Evolutionary conservation across 2,113 vertebrate species (phyloP).

Genomic region (Anser cygnoides): DNA sequence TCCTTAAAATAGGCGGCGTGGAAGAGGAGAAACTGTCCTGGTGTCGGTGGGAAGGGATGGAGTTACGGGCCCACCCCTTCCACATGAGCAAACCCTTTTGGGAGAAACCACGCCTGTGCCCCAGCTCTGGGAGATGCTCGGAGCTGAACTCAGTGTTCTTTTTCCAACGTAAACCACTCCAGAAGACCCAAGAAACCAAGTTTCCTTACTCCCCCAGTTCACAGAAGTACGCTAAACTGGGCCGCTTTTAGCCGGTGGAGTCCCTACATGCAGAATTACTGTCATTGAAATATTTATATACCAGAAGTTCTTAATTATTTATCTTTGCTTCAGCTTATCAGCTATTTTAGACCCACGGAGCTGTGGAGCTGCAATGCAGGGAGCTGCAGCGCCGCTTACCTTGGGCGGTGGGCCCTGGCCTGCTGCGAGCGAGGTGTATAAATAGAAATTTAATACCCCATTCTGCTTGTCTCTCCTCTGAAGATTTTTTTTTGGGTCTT

Average conservation of each 20-base stretch:
- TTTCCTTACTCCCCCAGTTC: neutral
- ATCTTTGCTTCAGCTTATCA: neutral
- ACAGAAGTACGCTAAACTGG: neutral
- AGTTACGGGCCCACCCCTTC: neutral
- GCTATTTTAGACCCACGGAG: neutral
- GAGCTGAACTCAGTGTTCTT: rapidly evolving
- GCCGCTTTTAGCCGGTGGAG: neutral
- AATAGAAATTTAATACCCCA: neutral
- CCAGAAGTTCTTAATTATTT: neutral
- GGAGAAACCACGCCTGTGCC: neutral
- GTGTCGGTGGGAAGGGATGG: neutral
- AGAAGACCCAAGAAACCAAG: neutral
- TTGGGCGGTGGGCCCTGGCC: neutral
- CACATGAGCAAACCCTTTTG: neutral
- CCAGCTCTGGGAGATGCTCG: neutral
- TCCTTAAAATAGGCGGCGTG: neutral
- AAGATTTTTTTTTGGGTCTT: neutral
- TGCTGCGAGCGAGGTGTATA: neutral
- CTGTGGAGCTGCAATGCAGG: neutral
- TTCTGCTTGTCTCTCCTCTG: neutral
- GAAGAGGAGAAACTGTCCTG: neutral
- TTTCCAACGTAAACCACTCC: neutral
- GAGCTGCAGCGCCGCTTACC: neutral
- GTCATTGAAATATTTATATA: neutral
- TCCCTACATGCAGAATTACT: rapidly evolving